Evolutionary conservation across 2,113 vertebrate genomes (phyloP).

Genomic region (Leiothrix lutea): DNA sequence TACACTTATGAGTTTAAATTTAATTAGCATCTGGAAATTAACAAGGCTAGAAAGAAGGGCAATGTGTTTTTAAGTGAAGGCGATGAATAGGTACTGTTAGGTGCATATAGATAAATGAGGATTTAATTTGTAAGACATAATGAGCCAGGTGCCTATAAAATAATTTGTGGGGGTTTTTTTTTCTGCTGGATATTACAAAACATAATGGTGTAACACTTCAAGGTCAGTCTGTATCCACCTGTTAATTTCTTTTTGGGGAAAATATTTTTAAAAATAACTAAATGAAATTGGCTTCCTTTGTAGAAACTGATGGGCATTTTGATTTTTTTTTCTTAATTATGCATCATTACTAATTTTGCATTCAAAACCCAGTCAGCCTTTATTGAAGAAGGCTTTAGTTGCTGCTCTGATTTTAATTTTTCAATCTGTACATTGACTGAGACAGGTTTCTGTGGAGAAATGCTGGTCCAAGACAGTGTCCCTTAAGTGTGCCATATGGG

Average conservation of each 20-base stretch:
- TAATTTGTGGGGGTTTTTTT: conserved; percentile 4
- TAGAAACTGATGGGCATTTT: not conserved
- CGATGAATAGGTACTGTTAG: conserved; percentile 70
- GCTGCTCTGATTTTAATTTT: not conserved
- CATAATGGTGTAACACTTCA: conserved; percentile 46
- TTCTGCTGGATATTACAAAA: conserved; percentile 37
- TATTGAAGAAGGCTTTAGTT: not conserved
- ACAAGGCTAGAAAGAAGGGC: conserved; percentile 76
- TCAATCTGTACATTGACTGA: not conserved
- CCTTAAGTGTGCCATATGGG: not conserved
- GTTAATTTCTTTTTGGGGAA: conserved; percentile 19
- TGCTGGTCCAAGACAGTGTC: not conserved
- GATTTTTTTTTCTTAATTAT: not conserved
- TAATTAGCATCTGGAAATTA: conserved; percentile 80
- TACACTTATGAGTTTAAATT: conserved; percentile 76
- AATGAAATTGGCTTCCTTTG: not conserved
- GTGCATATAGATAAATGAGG: conserved; percentile 72
- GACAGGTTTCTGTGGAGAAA: not conserved
- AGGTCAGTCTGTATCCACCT: conserved; percentile 45
- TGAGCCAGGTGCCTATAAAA: conserved; percentile 68
- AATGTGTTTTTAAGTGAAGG: conserved; percentile 76
- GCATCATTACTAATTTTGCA: not conserved
- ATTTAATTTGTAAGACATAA: conserved; percentile 71
- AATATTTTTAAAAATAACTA: conserved; percentile 27
- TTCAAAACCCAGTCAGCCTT: not conserved